Conservation (phyloP, 2,113 vertebrate species). For the Bubo blakistoni region DNA sequence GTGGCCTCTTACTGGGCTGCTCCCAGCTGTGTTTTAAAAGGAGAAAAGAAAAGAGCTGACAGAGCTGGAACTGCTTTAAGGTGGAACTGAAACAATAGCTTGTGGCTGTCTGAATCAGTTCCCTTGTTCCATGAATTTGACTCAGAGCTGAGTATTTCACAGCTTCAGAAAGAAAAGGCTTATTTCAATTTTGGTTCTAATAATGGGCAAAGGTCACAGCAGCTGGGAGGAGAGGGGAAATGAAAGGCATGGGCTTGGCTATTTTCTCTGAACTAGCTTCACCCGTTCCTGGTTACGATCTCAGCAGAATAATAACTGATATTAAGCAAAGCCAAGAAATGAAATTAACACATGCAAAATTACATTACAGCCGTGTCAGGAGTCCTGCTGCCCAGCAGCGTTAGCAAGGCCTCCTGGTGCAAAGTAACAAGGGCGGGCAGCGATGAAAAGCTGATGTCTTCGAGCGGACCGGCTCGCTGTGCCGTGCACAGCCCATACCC, state of each 20-base stretch:
- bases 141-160: slow-evolving; percentile 49
- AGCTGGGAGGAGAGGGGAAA: slow-evolving; percentile 51
- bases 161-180: slow-evolving; percentile 11
- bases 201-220: slow-evolving; percentile 33
- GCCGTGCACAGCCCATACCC: not conserved
- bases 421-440: not conserved
- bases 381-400: not conserved
- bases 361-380: slow-evolving; percentile 20
- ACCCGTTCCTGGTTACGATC: slow-evolving; percentile 26
- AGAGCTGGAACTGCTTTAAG: slow-evolving; percentile 34
- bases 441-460: not conserved
- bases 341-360: slow-evolving; percentile 60
- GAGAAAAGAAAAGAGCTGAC: slow-evolving; percentile 50
- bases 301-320: slow-evolving; percentile 62
- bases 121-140: slow-evolving; percentile 57
- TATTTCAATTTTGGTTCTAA: slow-evolving; percentile 53
- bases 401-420: not conserved
- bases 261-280: slow-evolving; percentile 58
- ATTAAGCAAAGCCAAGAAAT: slow-evolving; percentile 58
- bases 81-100: slow-evolving; percentile 62
- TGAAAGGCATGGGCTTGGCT: slow-evolving; percentile 36
- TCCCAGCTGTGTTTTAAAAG: not conserved
- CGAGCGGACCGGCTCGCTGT: not conserved
- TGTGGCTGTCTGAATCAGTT: slow-evolving; percentile 59
- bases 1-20: not conserved